phyloP scores from a whole-genome alignment of 2,888 invertebrate species.

The Polydesmus complanatus region DNA sequence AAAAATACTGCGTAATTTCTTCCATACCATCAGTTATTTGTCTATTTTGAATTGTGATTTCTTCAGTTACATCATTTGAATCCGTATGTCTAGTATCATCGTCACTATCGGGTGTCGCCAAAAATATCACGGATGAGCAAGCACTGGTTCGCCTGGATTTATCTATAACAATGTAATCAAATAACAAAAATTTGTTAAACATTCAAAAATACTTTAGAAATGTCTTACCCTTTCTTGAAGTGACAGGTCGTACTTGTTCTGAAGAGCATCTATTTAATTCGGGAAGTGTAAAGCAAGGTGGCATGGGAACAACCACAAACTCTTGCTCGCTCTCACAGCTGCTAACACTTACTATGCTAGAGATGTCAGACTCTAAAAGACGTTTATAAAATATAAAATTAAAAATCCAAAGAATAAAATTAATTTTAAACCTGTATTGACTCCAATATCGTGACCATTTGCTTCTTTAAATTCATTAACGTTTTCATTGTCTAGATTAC shows the following conservation, averaged over 20 bases:
- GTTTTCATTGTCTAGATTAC: too few relatives aligned
- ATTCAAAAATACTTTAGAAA: not conserved
- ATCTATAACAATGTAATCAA: not conserved
- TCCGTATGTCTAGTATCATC: not conserved
- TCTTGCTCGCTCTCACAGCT: constrained; percentile 29
- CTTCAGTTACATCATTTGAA: not conserved
- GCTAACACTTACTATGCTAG: constrained; percentile 25
- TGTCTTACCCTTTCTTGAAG: not conserved
- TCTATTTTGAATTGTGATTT: too few relatives aligned
- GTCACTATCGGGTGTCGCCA: not conserved
- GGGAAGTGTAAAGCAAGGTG: constrained; percentile 30
- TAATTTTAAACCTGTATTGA: not conserved
- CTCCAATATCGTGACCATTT: not conserved
- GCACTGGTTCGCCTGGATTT: not conserved
- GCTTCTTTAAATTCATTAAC: too few relatives aligned
- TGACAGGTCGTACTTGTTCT: not conserved
- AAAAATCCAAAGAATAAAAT: not conserved
- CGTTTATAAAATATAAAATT: too few relatives aligned
- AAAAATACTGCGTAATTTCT: too few relatives aligned
- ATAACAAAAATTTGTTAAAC: not conserved
- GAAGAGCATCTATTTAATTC: not conserved
- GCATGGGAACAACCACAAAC: constrained; percentile 32
- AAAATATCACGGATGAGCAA: not conserved
- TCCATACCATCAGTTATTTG: too few relatives aligned
- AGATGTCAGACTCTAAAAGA: constrained; percentile 10